These are phyloP conservation scores for Sorex araneus DNA, from an alignment of 2,113 vertebrate genomes.

Conservation along the genomic window DNA sequence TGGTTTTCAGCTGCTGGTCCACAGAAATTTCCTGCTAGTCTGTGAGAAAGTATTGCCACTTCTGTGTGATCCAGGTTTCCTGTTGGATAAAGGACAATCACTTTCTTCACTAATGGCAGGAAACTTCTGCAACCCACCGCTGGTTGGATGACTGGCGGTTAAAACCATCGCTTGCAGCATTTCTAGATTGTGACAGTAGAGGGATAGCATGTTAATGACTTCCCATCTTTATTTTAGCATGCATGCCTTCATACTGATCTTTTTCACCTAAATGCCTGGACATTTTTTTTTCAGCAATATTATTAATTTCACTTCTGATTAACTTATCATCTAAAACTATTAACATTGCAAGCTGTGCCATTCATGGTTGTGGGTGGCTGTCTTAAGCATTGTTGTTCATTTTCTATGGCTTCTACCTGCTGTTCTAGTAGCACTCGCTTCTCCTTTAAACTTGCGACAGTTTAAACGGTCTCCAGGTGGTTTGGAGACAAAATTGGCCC, in stretches of 20 bases:
- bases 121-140: no score
- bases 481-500: background rate
- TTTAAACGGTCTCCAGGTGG: background rate
- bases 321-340: constrained; percentile 46
- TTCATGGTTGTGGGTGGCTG: background rate
- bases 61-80: no score
- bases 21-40: no score
- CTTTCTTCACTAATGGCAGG: background rate
- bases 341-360: background rate
- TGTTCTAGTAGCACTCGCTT: background rate
- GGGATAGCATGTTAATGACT: constrained; percentile 16
- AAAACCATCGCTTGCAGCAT: background rate
- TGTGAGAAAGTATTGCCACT: no score
- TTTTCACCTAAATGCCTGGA: no score
- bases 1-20: no score
- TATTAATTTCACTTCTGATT: constrained; percentile 54
- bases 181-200: background rate
- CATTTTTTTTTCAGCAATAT: no score
- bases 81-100: no score
- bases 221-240: constrained; percentile 52
- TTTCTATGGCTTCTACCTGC: background rate
- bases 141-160: no score
- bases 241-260: no score
- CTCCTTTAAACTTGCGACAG: background rate
- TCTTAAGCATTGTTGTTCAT: background rate